These are phyloP conservation scores for Esperia sulphurella DNA, from an alignment of 2,888 invertebrate species.

Conservation along the genomic window DNA sequence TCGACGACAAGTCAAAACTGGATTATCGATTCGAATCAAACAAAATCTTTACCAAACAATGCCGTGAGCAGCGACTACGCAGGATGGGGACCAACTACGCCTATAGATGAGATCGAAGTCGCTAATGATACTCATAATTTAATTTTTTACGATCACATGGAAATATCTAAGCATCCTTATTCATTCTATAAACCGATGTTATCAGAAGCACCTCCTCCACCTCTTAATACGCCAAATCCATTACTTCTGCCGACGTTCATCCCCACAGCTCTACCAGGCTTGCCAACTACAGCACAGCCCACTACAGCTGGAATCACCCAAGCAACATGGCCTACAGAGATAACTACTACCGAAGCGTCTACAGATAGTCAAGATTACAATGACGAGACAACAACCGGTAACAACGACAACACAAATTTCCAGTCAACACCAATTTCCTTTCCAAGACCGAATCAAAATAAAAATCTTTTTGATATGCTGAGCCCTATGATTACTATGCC, in stretches of 20 bases:
- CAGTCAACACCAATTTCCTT: constrained; percentile 25
- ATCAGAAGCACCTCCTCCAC: constrained; percentile 55
- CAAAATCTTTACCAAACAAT: constrained; percentile 39
- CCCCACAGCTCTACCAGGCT: constrained; percentile 53
- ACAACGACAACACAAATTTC: constrained; percentile 20
- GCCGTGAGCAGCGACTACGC: constrained; percentile 68
- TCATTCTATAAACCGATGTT: constrained; percentile 60
- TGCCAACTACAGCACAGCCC: constrained; percentile 28
- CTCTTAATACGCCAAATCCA: constrained; percentile 40
- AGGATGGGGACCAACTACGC: constrained; percentile 72
- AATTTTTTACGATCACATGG: constrained; percentile 49
- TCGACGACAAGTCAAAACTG: constrained; percentile 75
- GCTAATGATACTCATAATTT: constrained; percentile 63
- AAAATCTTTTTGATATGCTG: constrained; percentile 58
- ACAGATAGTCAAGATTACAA: constrained; percentile 35
- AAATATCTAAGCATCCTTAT: constrained; percentile 46
- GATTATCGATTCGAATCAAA: constrained; percentile 49
- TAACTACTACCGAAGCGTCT: constrained; percentile 35
- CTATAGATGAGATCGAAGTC: constrained; percentile 43
- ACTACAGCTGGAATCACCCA: constrained; percentile 22
- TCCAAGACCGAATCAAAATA: constrained; percentile 31
- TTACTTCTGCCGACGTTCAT: constrained; percentile 42
- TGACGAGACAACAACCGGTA: constrained; percentile 46
- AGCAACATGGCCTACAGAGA: constrained; percentile 36
- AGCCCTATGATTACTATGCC: constrained; percentile 72